Evolutionary conservation across 2,888 invertebrate species (phyloP).

Genomic region (Pyrochroa serraticornis): DNA sequence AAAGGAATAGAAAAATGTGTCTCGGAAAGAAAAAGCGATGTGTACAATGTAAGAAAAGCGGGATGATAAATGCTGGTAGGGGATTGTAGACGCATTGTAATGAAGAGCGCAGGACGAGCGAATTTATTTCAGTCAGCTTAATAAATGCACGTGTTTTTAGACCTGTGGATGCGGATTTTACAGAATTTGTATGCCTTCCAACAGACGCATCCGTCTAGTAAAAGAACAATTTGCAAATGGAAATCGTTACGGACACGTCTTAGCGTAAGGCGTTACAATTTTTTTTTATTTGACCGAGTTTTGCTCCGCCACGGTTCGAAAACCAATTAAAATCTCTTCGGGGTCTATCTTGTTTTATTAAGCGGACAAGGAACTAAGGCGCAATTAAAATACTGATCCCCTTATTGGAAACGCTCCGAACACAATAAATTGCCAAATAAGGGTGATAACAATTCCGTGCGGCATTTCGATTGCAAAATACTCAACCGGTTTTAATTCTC

Average conservation of each 20-base stretch:
- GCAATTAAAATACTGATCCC: no score
- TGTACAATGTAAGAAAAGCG: conserved; percentile 49
- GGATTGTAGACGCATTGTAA: conserved; percentile 48
- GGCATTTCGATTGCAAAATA: no score
- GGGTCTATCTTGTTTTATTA: conserved; percentile 5
- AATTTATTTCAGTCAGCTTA: conserved; percentile 48
- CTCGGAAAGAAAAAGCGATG: conserved; percentile 50
- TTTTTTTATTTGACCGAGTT: no score
- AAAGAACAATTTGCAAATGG: not conserved
- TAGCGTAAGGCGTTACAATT: no score
- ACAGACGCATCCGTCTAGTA: conserved; percentile 2
- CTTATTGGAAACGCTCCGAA: no score
- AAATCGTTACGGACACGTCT: no score
- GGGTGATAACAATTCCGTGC: no score
- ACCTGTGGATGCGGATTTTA: conserved; percentile 22
- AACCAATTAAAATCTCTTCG: conserved; percentile 6
- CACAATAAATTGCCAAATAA: no score
- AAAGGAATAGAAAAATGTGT: conserved; percentile 50
- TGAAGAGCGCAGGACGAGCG: conserved; percentile 46
- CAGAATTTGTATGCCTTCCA: conserved; percentile 2
- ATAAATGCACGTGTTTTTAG: conserved; percentile 47
- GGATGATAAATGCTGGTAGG: conserved; percentile 49
- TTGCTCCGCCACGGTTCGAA: not conserved
- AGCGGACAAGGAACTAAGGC: not conserved
- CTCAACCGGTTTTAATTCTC: no score